Conservation (phyloP, 2,797 vertebrate species). For the Rhinoraja longicauda region DNA sequence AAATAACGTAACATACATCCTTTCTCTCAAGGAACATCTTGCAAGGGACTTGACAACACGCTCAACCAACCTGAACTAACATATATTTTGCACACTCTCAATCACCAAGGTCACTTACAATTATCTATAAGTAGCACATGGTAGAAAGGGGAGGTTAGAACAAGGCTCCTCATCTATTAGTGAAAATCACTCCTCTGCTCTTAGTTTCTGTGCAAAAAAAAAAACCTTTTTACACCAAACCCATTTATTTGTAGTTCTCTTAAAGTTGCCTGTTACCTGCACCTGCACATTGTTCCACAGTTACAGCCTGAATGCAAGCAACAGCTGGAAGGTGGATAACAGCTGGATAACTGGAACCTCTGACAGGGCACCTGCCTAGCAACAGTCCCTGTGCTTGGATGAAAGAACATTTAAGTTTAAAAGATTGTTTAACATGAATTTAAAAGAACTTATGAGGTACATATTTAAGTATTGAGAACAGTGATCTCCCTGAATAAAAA, state of each 20-base stretch:
- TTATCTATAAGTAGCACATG: background rate
- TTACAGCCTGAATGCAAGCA: background rate
- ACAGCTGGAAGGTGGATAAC: background rate
- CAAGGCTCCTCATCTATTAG: background rate
- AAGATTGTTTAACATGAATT: constrained; percentile 15
- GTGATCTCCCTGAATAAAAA: constrained; percentile 1
- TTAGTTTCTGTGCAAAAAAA: background rate
- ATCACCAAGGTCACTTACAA: constrained; percentile 23
- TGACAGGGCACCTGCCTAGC: background rate
- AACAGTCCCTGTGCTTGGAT: constrained; percentile 7
- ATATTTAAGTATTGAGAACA: background rate
- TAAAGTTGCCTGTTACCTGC: background rate
- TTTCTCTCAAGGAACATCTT: constrained; percentile 28
- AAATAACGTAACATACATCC: constrained; percentile 23
- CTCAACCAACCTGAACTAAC: background rate
- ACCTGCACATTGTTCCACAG: constrained; percentile 25
- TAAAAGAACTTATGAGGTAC: constrained; percentile 25
- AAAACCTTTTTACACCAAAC: background rate
- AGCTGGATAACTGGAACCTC: constrained; percentile 30
- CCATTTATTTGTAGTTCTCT: background rate
- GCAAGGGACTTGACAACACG: constrained; percentile 20
- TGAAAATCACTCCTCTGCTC: background rate
- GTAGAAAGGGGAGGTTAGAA: background rate
- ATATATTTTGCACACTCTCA: constrained; percentile 11
- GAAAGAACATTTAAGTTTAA: constrained; percentile 9